Conservation (phyloP, 2,888 invertebrate genomes). For the Shargacucullia verbasci region DNA sequence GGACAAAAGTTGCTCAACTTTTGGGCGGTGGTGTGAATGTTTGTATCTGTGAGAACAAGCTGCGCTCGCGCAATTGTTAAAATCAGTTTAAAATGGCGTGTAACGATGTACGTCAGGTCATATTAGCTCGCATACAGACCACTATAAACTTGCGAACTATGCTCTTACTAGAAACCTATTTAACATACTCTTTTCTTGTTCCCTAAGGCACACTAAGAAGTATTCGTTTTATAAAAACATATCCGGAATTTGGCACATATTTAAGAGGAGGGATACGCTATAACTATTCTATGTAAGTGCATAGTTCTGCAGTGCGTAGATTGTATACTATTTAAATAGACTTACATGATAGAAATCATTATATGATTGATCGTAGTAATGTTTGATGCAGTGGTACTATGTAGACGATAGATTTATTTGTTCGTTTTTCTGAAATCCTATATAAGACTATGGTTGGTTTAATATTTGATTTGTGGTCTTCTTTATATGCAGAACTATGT, state of each 20-base stretch:
- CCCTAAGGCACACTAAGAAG: constrained; percentile 75
- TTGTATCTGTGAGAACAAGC: too few relatives aligned
- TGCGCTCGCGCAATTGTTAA: too few relatives aligned
- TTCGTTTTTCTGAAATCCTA: too few relatives aligned
- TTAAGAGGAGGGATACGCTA: constrained; percentile 75
- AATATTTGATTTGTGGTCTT: too few relatives aligned
- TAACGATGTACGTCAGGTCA: constrained; percentile 38
- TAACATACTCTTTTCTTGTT: constrained; percentile 57
- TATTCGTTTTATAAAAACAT: constrained; percentile 85
- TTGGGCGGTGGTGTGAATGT: too few relatives aligned
- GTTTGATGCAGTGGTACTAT: too few relatives aligned
- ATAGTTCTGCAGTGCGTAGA: constrained; percentile 83
- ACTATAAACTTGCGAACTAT: constrained; percentile 74
- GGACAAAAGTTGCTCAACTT: too few relatives aligned
- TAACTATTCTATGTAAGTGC: constrained; percentile 80
- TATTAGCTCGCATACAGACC: constrained; percentile 6
- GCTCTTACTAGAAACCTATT: constrained; percentile 71
- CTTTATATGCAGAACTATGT: constrained; percentile 48
- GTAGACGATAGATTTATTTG: too few relatives aligned
- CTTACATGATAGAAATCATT: constrained; percentile 11
- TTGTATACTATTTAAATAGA: constrained; percentile 4
- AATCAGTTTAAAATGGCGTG: too few relatives aligned
- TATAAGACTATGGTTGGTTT: too few relatives aligned
- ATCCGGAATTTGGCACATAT: constrained; percentile 85
- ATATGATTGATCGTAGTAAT: not conserved